phyloP scores from a whole-genome alignment of 1,140 invertebrate genomes.

The Chelonus insularis region DNA sequence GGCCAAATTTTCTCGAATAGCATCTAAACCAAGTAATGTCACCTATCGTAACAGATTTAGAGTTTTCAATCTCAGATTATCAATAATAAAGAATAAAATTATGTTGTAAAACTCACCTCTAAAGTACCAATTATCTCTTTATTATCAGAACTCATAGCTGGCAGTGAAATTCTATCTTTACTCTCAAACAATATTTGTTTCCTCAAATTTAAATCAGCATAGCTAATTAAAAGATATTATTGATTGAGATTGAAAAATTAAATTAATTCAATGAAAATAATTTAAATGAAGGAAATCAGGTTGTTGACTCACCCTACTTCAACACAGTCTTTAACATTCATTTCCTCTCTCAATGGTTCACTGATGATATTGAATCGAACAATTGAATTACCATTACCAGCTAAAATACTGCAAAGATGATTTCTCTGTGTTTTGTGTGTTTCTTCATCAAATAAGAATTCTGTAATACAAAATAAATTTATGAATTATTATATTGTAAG shows the following conservation, averaged over 20 bases:
- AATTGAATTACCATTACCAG: constrained; percentile 35
- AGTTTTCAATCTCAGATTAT: constrained; percentile 8
- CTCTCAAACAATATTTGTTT: constrained; percentile 38
- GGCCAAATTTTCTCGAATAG: too few relatives aligned
- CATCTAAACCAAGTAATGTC: too few relatives aligned
- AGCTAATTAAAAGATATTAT: constrained; percentile 36
- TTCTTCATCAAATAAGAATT: constrained; percentile 40
- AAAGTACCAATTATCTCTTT: constrained; percentile 29
- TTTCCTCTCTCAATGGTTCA: constrained; percentile 44
- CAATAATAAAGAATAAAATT: constrained; percentile 5
- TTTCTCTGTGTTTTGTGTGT: constrained; percentile 36
- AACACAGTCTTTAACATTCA: constrained; percentile 42
- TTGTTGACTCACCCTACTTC: constrained; percentile 50
- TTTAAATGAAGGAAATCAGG: too few relatives aligned
- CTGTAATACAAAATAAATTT: constrained; percentile 29
- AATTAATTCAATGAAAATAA: too few relatives aligned
- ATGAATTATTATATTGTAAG: too few relatives aligned
- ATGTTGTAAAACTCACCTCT: constrained; percentile 6
- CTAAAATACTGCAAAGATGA: constrained; percentile 43
- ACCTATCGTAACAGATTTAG: too few relatives aligned
- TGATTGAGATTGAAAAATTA: too few relatives aligned
- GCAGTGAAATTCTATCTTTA: constrained; percentile 15
- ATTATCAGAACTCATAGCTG: constrained; percentile 6
- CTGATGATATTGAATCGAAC: constrained; percentile 47
- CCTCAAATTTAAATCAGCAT: constrained; percentile 45